phyloP scores from a whole-genome alignment of 2,113 vertebrate genomes.

The Platichthys flesus region DNA sequence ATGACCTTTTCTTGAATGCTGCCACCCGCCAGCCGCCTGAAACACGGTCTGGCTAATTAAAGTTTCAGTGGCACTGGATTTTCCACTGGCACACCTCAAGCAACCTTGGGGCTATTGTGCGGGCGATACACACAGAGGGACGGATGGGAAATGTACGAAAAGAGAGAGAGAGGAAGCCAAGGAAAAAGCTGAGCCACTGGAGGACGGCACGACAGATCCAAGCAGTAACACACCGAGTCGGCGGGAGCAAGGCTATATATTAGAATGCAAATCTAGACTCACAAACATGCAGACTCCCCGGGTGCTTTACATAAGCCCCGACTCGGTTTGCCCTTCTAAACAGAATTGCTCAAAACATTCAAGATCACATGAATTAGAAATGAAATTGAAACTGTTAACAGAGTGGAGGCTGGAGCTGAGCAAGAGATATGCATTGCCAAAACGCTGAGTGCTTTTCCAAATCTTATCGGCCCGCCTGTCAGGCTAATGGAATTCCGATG shows the following conservation, averaged over 20 bases:
- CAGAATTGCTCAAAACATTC: slow-evolving; percentile 40
- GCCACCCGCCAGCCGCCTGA: slow-evolving; percentile 70
- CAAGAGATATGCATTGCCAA: slow-evolving; percentile 59
- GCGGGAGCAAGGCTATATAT: slow-evolving; percentile 23
- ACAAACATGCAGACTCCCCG: slow-evolving; percentile 35
- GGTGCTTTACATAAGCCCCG: slow-evolving; percentile 63
- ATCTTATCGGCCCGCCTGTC: slow-evolving; percentile 62
- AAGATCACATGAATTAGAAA: slow-evolving; percentile 64
- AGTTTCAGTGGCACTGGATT: slow-evolving; percentile 80
- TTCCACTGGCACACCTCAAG: slow-evolving; percentile 77
- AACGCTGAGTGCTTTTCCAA: slow-evolving; percentile 68
- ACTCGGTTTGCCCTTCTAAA: slow-evolving; percentile 61
- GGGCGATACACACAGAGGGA: slow-evolving; percentile 55
- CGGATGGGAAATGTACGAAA: slow-evolving; percentile 33
- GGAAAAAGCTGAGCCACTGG: slow-evolving; percentile 47
- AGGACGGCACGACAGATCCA: slow-evolving; percentile 54
- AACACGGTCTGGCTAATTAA: slow-evolving; percentile 79
- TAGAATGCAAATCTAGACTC: slow-evolving; percentile 60
- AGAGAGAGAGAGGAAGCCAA: slow-evolving; percentile 1
- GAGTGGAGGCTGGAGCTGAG: slow-evolving; percentile 45
- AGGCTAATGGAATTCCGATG: slow-evolving; percentile 73
- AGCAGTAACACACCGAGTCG: slow-evolving; percentile 32
- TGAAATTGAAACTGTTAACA: slow-evolving; percentile 62
- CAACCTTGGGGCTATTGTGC: slow-evolving; percentile 70
- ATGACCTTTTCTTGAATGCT: slow-evolving; percentile 79